Evolutionary conservation across 2,113 vertebrate species (phyloP).

Genomic region (Thalassarche chlororhynchos): DNA sequence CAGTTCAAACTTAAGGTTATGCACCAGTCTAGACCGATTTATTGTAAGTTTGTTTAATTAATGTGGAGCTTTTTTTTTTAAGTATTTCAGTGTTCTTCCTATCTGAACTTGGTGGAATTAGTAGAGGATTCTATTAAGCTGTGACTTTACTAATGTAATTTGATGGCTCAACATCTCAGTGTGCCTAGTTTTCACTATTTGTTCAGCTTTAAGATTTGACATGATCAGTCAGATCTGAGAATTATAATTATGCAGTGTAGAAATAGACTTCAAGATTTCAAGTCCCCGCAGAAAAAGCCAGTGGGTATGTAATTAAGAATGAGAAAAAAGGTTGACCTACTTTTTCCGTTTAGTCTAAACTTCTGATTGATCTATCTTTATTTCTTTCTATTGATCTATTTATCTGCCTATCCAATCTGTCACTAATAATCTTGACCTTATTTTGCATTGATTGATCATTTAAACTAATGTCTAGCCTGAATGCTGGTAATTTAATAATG

Average conservation of each 20-base stretch:
- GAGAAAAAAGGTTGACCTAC: conserved; percentile 1
- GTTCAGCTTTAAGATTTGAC: conserved; percentile 46
- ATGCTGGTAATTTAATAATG: conserved; percentile 36
- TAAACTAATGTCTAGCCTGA: conserved; percentile 10
- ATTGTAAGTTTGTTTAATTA: background rate
- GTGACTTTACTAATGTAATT: conserved; percentile 21
- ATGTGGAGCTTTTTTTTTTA: background rate
- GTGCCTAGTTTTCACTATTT: conserved; percentile 45
- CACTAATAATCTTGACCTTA: conserved; percentile 44
- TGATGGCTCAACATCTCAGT: conserved; percentile 22
- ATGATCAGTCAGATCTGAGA: conserved; percentile 34
- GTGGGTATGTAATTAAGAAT: conserved; percentile 36
- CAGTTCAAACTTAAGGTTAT: background rate
- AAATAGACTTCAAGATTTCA: background rate
- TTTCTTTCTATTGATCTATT: conserved; percentile 52
- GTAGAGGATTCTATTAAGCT: background rate
- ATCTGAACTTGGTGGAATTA: conserved; percentile 4
- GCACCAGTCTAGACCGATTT: background rate
- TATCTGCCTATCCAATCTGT: conserved; percentile 33
- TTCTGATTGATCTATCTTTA: conserved; percentile 36
- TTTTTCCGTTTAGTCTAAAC: background rate
- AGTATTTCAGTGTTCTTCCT: background rate
- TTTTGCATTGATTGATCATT: conserved; percentile 46
- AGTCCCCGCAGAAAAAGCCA: conserved; percentile 29
- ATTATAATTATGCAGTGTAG: conserved; percentile 39